These are phyloP conservation scores for Garra rufa DNA, from an alignment of 2,113 vertebrate genomes.

Conservation along the genomic window DNA sequence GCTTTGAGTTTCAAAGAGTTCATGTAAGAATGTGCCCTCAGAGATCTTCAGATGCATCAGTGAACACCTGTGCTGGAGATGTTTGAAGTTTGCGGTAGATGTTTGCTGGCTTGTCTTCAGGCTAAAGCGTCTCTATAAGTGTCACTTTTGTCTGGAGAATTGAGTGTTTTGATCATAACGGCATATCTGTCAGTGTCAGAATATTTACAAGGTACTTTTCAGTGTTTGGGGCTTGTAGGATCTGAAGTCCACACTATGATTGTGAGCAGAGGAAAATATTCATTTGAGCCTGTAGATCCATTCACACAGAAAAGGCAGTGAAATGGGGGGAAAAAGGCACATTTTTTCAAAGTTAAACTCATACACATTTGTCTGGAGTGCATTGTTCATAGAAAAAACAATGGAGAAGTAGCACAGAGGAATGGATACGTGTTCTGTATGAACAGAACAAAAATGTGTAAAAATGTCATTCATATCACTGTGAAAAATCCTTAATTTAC, in stretches of 20 bases:
- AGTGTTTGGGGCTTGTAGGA: background rate
- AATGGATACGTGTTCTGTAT: no score
- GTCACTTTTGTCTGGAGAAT: background rate
- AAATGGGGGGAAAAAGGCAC: background rate
- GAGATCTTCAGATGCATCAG: background rate
- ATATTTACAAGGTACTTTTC: background rate
- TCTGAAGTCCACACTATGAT: background rate
- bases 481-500: no score
- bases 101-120: background rate
- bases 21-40: background rate
- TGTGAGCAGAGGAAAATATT: background rate
- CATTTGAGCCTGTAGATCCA: background rate
- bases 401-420: background rate
- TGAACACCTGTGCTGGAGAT: background rate
- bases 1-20: background rate
- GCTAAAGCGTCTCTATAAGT: background rate
- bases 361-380: background rate
- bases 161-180: background rate
- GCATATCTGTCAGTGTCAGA: background rate
- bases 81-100: background rate
- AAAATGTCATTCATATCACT: no score
- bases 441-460: background rate
- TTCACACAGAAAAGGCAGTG: background rate
- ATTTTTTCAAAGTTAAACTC: no score
- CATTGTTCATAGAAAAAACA: background rate